These are phyloP conservation scores for Agonum fuliginosum DNA, from an alignment of 2,888 invertebrate species.

Conservation along the genomic window DNA sequence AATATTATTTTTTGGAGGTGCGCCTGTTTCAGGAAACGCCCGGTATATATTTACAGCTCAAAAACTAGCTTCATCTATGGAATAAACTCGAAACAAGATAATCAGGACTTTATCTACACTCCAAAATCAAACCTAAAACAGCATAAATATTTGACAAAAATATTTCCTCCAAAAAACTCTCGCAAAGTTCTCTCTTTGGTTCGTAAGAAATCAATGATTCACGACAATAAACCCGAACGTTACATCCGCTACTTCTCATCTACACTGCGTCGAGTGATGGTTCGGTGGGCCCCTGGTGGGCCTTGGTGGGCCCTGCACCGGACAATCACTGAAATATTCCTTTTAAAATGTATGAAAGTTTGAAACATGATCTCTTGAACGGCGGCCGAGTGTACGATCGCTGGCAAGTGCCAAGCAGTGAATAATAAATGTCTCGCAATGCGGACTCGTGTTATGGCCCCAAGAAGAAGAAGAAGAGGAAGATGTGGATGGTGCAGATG, in stretches of 20 bases:
- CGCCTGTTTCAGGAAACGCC: too few relatives aligned
- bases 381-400: background rate
- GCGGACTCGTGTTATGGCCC: background rate
- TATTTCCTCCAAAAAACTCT: too few relatives aligned
- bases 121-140: too few relatives aligned
- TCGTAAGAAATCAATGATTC: conserved; percentile 22
- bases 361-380: conserved; percentile 38
- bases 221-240: background rate
- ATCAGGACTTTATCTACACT: too few relatives aligned
- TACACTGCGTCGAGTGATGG: background rate
- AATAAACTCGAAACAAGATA: too few relatives aligned
- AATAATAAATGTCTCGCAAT: conserved; percentile 34
- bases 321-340: conserved; percentile 40
- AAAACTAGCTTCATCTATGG: too few relatives aligned
- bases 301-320: background rate
- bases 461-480: background rate
- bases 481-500: conserved; percentile 2
- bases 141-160: too few relatives aligned
- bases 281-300: too few relatives aligned
- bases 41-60: too few relatives aligned
- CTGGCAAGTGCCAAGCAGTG: conserved; percentile 2
- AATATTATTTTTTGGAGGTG: too few relatives aligned
- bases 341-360: conserved; percentile 42
- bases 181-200: too few relatives aligned
- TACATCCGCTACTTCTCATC: background rate